phyloP scores from a whole-genome alignment of 2,888 invertebrate genomes.

The Parnassius orleans region DNA sequence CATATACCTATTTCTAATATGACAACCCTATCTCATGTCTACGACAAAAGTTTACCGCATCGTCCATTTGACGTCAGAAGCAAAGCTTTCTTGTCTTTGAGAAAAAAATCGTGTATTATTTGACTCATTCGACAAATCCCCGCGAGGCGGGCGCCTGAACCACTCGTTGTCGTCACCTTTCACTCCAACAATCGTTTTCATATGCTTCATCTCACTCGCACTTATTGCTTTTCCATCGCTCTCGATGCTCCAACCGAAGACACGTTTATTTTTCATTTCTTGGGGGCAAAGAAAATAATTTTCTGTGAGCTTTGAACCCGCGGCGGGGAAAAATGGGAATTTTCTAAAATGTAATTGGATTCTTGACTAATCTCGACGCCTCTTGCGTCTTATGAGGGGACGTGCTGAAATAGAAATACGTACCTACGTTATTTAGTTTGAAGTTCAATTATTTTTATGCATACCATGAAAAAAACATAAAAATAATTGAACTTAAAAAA shows the following conservation, averaged over 20 bases:
- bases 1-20: no score
- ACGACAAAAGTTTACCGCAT: constrained; percentile 1
- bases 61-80: constrained; percentile 1
- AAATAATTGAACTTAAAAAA: neutral
- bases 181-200: constrained; percentile 28
- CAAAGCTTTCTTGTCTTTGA: constrained; percentile 11
- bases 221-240: constrained; percentile 36
- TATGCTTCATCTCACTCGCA: constrained; percentile 42
- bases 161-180: constrained; percentile 40
- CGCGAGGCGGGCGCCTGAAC: constrained; percentile 43
- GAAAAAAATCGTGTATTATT: constrained; percentile 45
- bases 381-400: constrained; percentile 56
- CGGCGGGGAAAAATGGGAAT: constrained; percentile 72
- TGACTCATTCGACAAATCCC: constrained; percentile 63
- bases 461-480: neutral
- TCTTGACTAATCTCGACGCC: constrained; percentile 73
- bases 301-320: constrained; percentile 77
- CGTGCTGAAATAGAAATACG: constrained; percentile 48
- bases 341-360: constrained; percentile 79
- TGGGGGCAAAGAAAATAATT: constrained; percentile 75
- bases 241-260: constrained; percentile 39
- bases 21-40: neutral
- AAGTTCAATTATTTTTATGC: neutral
- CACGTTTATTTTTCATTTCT: constrained; percentile 78
- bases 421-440: constrained; percentile 10